phyloP scores from a whole-genome alignment of 2,797 vertebrate genomes.

The Gallirallus australis region DNA sequence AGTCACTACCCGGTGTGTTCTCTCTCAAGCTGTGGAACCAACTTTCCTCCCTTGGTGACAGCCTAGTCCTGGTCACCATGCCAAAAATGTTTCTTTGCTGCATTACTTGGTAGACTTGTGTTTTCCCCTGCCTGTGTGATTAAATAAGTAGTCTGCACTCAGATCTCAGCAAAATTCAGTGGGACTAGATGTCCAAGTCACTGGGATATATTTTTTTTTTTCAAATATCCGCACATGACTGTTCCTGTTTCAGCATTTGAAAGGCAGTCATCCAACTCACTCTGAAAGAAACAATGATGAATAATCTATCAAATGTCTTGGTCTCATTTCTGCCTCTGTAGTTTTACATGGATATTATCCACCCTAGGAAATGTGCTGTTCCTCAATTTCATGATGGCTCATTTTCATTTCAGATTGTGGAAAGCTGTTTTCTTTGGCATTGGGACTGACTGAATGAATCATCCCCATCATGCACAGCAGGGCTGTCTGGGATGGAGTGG shows the following conservation, averaged over 20 bases:
- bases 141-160: slow-evolving; percentile 25
- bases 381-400: neutral
- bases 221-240: neutral
- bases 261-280: slow-evolving; percentile 15
- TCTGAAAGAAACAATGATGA: slow-evolving; percentile 35
- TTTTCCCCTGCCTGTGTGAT: neutral
- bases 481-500: slow-evolving; percentile 41
- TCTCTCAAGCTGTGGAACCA: neutral
- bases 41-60: neutral
- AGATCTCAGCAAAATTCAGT: neutral
- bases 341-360: slow-evolving; percentile 9
- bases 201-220: neutral
- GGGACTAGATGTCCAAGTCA: neutral
- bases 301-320: slow-evolving; percentile 39
- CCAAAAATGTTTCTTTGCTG: neutral
- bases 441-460: slow-evolving; percentile 38
- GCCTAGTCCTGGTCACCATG: neutral
- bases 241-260: slow-evolving; percentile 11
- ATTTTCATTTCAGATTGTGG: slow-evolving; percentile 50
- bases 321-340: slow-evolving; percentile 27
- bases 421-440: slow-evolving; percentile 53
- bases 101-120: neutral
- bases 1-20: neutral
- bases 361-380: neutral
- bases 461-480: slow-evolving; percentile 50